A percentile compares a stretch with the other conserved stretches of the same genome.
These are phyloP conservation scores for Scaptomyza tumidula DNA, from an alignment of 2,888 invertebrate genomes.

Conservation along the genomic window DNA sequence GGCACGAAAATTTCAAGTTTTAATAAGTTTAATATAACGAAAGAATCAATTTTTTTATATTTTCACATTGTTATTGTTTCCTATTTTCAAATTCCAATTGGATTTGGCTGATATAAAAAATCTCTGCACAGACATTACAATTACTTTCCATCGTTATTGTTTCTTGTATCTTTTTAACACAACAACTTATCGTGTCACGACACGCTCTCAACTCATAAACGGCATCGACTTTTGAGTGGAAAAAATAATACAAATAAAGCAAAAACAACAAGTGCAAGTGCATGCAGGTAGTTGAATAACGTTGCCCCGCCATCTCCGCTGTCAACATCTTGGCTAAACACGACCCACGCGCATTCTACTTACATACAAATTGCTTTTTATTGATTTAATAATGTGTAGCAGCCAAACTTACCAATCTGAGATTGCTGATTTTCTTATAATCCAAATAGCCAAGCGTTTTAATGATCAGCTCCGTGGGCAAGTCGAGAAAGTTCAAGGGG, in stretches of 20 bases:
- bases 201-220: conserved; percentile 25
- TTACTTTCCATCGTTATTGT: no score
- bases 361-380: conserved; percentile 74
- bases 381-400: conserved; percentile 69
- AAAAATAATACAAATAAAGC: conserved; percentile 53
- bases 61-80: no score
- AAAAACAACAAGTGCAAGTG: conserved; percentile 47
- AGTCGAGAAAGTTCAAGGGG: conserved; percentile 86
- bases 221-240: conserved; percentile 56
- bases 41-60: no score
- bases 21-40: neutral
- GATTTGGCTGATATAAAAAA: neutral
- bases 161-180: neutral
- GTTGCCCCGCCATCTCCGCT: neutral
- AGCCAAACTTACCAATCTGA: conserved; percentile 89
- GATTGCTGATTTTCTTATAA: conserved; percentile 91
- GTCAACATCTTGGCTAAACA: conserved; percentile 23
- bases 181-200: conserved; percentile 25
- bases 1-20: neutral
- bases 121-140: neutral
- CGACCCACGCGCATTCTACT: conserved; percentile 58
- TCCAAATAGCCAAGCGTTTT: conserved; percentile 91
- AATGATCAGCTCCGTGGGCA: conserved; percentile 92
- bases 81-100: neutral
- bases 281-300: conserved; percentile 65